Percentiles rank a stretch among this genome's conserved stretches.
phyloP scores from a whole-genome alignment of 1,140 invertebrate genomes.

The Drosophila asahinai region DNA sequence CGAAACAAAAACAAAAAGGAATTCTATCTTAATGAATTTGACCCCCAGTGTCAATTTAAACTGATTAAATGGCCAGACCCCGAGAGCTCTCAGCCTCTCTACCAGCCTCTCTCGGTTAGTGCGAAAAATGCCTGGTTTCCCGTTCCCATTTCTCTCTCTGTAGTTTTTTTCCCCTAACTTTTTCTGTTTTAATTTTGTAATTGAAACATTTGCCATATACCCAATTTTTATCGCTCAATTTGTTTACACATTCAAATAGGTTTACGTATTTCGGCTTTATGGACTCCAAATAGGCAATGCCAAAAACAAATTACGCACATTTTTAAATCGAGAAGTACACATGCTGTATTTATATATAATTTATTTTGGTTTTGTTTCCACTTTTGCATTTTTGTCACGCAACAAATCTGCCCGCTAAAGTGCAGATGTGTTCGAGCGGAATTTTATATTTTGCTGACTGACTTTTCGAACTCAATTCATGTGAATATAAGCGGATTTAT shows the following conservation, averaged over 20 bases:
- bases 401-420: slow-evolving; percentile 43
- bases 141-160: slow-evolving; percentile 13
- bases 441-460: slow-evolving; percentile 49
- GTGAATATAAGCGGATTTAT: slow-evolving; percentile 63
- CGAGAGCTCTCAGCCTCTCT: slow-evolving; percentile 14
- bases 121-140: slow-evolving; percentile 10
- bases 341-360: slow-evolving; percentile 33
- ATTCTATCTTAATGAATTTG: slow-evolving; percentile 84
- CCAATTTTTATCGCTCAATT: slow-evolving; percentile 59
- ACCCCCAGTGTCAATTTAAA: slow-evolving; percentile 83
- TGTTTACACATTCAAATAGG: slow-evolving; percentile 53
- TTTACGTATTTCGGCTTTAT: slow-evolving; percentile 30
- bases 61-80: slow-evolving; percentile 78
- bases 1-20: slow-evolving; percentile 72
- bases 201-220: slow-evolving; percentile 61
- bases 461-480: slow-evolving; percentile 51
- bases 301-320: slow-evolving; percentile 45
- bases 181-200: slow-evolving; percentile 38
- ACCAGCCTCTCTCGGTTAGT: not conserved
- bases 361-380: slow-evolving; percentile 24
- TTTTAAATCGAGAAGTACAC: slow-evolving; percentile 46
- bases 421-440: slow-evolving; percentile 42
- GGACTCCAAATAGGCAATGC: slow-evolving; percentile 16
- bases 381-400: slow-evolving; percentile 52
- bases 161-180: not conserved